Percentiles rank a stretch among this genome's conserved stretches.
Evolutionary conservation across 2,113 vertebrate genomes (phyloP).

Genomic region (Rhinopithecus roxellana): DNA sequence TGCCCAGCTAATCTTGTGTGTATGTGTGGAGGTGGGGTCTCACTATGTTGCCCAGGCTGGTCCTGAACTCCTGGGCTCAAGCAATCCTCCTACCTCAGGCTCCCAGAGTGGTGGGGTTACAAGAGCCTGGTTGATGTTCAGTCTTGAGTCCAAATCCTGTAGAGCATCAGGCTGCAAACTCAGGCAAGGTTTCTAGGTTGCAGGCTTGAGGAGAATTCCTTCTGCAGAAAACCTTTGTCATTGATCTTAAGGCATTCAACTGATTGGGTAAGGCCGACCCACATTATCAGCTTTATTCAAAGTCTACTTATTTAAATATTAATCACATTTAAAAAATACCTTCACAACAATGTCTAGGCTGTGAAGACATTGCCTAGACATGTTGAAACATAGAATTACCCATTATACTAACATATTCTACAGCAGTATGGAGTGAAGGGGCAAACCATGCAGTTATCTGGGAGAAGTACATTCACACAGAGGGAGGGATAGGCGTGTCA

Average conservation of each 20-base stretch:
- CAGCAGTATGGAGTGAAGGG: background rate
- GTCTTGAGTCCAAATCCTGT: no score
- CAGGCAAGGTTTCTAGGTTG: background rate
- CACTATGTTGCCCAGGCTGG: no score
- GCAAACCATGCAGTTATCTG: background rate
- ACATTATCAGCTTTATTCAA: background rate
- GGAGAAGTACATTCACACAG: background rate
- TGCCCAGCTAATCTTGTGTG: no score
- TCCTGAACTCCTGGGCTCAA: no score
- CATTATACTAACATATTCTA: background rate
- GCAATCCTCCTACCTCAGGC: no score
- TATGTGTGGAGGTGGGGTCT: no score
- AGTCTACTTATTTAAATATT: background rate
- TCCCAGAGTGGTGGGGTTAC: no score
- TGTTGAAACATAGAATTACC: background rate
- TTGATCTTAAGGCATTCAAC: background rate
- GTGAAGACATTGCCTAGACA: background rate
- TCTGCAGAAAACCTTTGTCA: background rate
- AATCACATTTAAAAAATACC: background rate
- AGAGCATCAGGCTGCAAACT: background rate
- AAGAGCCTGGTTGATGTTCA: background rate
- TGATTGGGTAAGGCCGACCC: background rate
- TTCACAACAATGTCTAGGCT: background rate
- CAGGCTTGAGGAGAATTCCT: background rate
- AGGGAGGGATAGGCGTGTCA: background rate